Conservation (phyloP, 2,113 vertebrate species). For the Natator depressus region DNA sequence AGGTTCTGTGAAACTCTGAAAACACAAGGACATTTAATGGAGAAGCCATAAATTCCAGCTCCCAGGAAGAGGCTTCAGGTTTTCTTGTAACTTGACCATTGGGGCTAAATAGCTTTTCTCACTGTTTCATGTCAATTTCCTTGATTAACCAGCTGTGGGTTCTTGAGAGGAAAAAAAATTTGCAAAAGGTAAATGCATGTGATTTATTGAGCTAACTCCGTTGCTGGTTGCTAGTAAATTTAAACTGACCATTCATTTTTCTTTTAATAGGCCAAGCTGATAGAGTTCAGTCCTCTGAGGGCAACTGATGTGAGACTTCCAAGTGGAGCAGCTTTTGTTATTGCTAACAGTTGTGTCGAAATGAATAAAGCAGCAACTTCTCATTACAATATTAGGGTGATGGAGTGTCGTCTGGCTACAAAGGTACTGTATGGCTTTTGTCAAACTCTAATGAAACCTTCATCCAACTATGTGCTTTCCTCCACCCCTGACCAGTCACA, state of each 20-base stretch:
- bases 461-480: conserved; percentile 52
- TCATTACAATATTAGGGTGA: conserved; percentile 95
- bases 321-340: conserved; percentile 91
- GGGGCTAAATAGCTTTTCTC: conserved; percentile 46
- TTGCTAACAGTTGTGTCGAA: conserved; percentile 95
- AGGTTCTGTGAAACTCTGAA: conserved; percentile 60
- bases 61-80: conserved; percentile 17
- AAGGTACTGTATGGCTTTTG: conserved; percentile 85
- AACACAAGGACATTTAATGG: conserved; percentile 50
- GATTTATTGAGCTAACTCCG: conserved; percentile 61
- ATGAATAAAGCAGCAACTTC: conserved; percentile 98
- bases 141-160: conserved; percentile 23
- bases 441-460: conserved; percentile 69
- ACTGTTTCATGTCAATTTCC: conserved; percentile 57
- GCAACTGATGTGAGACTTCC: conserved; percentile 93
- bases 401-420: conserved; percentile 91
- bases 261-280: conserved; percentile 91
- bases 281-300: conserved; percentile 93
- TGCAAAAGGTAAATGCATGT: conserved; percentile 56
- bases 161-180: conserved; percentile 36
- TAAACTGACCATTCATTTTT: conserved; percentile 64
- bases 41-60: conserved; percentile 54
- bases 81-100: conserved; percentile 42
- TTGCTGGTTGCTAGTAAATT: conserved; percentile 60
- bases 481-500: conserved; percentile 11